Evolutionary conservation across 2,888 invertebrate species (phyloP), one percentile per base, ranked within the genome.

Genomic region (Penaeus monodon): DNA sequence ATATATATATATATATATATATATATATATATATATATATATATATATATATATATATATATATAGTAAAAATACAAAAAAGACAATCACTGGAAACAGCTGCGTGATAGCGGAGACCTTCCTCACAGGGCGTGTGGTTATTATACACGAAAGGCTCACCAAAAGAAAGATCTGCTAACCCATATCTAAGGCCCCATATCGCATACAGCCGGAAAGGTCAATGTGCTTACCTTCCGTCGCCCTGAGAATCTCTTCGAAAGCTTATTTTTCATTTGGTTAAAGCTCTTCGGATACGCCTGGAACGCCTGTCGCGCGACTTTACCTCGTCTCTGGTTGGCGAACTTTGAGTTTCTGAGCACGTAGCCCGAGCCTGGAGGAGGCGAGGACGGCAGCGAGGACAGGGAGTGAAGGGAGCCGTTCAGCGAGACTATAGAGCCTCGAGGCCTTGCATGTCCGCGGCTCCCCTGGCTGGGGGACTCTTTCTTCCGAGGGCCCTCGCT

Each of bases 251-350:
- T 88, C 70, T 49, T 74, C 29, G 81, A 68, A 2, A 88, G n/a
- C 27, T 84, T 88, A 17, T 70, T 29, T 66, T 68, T 88, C 57
- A 88, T 76, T 68, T 80, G 80, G 33, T 57, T 84, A 74, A 88
- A 83, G 63, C 88, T 84, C 77, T 88, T 88, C 17, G 88, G 88
- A 74, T 88, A 88, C n/a, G 63, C 81, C 64, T 88, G 84, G 38
- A 88, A 49, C n/a, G 84, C 44, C 81, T 88, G 84, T 1, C 88
- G 65, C 14, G 81, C 81, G 73, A 88, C 88, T 63, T 88, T 88
- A 0, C 88, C 88, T 27, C 88, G 74, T n/a, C 70, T 79, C 27
- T 74, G 73, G 57, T 27, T 74, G 38, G 84, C 63, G 66, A 84
- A 88, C n/a, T 80, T 81, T n/a, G 76, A 76, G 81, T 84, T 84